Evolutionary conservation across 2,888 invertebrate genomes (phyloP).

Genomic region (Papilio demoleus): DNA sequence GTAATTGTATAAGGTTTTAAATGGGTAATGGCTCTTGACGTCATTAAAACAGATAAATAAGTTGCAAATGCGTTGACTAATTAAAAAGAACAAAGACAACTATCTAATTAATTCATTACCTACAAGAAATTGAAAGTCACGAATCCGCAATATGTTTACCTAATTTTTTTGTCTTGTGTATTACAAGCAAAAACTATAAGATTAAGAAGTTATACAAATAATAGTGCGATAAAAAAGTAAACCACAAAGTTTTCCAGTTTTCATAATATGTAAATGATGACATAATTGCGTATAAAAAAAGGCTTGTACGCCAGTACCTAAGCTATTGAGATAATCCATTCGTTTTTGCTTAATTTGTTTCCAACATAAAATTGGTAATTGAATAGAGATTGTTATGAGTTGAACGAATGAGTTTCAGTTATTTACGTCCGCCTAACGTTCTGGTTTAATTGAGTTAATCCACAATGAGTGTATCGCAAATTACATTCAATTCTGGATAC

Average conservation of each 20-base stretch:
- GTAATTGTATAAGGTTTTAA: no score
- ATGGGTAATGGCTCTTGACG: no score
- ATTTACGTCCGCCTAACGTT: constrained; percentile 33
- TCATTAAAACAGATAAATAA: neutral
- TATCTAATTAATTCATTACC: neutral
- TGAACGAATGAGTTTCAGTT: constrained; percentile 1
- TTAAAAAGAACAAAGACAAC: no score
- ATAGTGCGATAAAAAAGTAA: neutral
- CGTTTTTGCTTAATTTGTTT: constrained; percentile 4
- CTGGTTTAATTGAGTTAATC: constrained; percentile 41
- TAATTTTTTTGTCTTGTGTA: neutral
- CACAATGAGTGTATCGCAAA: constrained; percentile 53
- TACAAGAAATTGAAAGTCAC: neutral
- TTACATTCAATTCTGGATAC: constrained; percentile 66
- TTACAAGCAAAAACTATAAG: neutral
- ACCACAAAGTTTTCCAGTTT: neutral
- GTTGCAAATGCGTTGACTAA: no score
- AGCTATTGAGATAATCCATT: neutral
- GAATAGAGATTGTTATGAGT: constrained; percentile 1
- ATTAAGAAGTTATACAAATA: neutral
- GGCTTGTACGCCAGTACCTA: neutral
- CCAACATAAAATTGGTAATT: constrained; percentile 14
- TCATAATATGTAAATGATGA: constrained; percentile 16
- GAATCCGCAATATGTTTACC: neutral
- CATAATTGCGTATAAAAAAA: neutral